Evolutionary conservation across 2,888 invertebrate genomes (phyloP), one percentile per base, ranked within the genome.

Genomic region (Catonia carolina): DNA sequence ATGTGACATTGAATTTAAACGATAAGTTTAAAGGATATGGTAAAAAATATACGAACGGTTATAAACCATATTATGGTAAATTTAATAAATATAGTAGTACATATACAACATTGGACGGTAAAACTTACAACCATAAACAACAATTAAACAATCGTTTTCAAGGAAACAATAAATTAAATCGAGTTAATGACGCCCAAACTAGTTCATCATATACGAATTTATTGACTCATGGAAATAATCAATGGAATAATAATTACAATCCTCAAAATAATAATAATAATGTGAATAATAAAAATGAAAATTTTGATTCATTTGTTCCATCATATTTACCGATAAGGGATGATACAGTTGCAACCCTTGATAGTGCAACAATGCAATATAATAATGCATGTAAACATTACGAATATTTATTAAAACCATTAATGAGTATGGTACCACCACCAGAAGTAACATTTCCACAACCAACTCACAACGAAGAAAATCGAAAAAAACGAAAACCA

Each of bases 1-100:
- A 58, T 47, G 36, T 52, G 2, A 58, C 52, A 14, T 10, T 33
- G 14, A 47, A 54, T 52, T 37, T 52, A 36, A 58, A 58, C 23
- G 53, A 53, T 22, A 53, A 53, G 17, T 58, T 52, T 36, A 58
- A 52, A 58, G 31, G 52, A 37, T 50, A 33, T 48, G 31, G 58
- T 37, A 36, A 20, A 41, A 18, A 58, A 53, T 31, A 53, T 33
- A 12, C 17, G 23, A 39, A 42, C 18, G 42, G 42, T 42, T 42
- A 2, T n/a, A 50, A 53, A 54, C 39, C 50, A 50, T 42, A 39
- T 41, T 41, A 41, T 18, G 2, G 41, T 56, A 22, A 20, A 49
- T 8, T 41, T 36, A 6, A 56, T 49, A 42, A 49, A 37, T 41
- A 53, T 33, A 35, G 31, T 27, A 35, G 54, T 52, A 14, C 18